Percentiles rank a stretch among this genome's conserved stretches.
Conservation (phyloP, 2,888 invertebrate genomes). For the Apomyelois bistriatella region DNA sequence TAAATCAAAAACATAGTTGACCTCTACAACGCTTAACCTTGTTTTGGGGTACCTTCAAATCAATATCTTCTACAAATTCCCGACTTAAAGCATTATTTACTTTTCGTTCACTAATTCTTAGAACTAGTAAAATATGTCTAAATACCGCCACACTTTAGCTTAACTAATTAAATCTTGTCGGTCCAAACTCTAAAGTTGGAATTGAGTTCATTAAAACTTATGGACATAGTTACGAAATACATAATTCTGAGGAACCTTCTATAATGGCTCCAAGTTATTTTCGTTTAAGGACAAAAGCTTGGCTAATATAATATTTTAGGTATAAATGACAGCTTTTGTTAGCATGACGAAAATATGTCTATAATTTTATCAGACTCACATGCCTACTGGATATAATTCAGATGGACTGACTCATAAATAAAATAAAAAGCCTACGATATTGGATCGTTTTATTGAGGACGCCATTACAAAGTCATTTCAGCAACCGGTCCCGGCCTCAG, state of each 20-base stretch:
- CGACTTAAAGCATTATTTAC: background rate
- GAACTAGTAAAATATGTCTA: background rate
- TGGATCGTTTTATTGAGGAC: constrained; percentile 69
- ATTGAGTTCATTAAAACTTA: constrained; percentile 59
- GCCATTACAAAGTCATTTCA: constrained; percentile 76
- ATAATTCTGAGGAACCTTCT: constrained; percentile 38
- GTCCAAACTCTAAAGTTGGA: constrained; percentile 36
- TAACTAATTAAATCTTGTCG: constrained; percentile 29
- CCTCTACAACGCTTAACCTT: constrained; percentile 34
- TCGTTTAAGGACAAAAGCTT: background rate
- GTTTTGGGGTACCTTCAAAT: constrained; percentile 30
- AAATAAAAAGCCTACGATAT: constrained; percentile 61
- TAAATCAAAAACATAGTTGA: no score
- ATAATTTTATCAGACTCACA: background rate
- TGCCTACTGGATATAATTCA: constrained; percentile 33
- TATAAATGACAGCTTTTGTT: background rate
- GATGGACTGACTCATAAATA: constrained; percentile 57
- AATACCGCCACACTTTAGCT: constrained; percentile 17
- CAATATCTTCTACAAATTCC: constrained; percentile 20
- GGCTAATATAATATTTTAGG: background rate
- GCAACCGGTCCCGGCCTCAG: constrained; percentile 68
- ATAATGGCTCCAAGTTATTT: constrained; percentile 39
- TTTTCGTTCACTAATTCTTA: background rate
- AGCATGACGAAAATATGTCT: background rate
- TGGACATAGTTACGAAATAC: constrained; percentile 46